A percentile compares a stretch with the other conserved stretches of the same genome.
Conservation (phyloP, 2,113 vertebrate species). For the Tyrannus savana region DNA sequence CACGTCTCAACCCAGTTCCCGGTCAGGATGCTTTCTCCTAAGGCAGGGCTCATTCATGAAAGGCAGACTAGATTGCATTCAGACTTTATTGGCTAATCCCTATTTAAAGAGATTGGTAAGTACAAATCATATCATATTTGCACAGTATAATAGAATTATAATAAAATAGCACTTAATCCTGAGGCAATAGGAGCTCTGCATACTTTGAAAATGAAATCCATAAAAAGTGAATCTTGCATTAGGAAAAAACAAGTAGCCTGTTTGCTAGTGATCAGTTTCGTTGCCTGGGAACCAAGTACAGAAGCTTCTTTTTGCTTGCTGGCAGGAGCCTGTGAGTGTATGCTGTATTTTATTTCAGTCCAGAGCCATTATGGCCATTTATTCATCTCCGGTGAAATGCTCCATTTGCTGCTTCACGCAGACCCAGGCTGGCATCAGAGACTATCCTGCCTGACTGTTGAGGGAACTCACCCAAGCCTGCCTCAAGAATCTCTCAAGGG, state of each 20-base stretch:
- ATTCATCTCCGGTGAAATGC: not conserved
- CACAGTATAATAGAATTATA: not conserved
- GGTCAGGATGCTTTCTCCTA: not conserved
- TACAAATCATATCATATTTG: not conserved
- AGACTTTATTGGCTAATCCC: not conserved
- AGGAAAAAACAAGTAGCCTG: not conserved
- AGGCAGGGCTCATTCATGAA: not conserved
- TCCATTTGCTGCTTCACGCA: not conserved
- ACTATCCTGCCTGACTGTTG: not conserved
- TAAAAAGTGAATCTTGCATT: not conserved
- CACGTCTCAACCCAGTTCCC: fast-evolving
- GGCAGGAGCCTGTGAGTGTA: not conserved
- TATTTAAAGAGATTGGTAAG: not conserved
- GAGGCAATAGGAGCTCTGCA: not conserved
- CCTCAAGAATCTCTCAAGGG: not conserved
- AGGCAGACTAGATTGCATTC: not conserved
- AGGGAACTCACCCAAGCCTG: not conserved
- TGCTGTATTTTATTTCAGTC: conserved; percentile 24
- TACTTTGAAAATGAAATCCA: not conserved
- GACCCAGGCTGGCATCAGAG: not conserved
- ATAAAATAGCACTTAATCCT: not conserved
- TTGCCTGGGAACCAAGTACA: conserved; percentile 37
- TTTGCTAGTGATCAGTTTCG: not conserved
- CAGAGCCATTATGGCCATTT: not conserved
- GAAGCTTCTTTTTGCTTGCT: conserved; percentile 32